A percentile compares a stretch with the other conserved stretches of the same genome.
phyloP scores from a whole-genome alignment of 2,113 vertebrate genomes.

The Bubo blakistoni region DNA sequence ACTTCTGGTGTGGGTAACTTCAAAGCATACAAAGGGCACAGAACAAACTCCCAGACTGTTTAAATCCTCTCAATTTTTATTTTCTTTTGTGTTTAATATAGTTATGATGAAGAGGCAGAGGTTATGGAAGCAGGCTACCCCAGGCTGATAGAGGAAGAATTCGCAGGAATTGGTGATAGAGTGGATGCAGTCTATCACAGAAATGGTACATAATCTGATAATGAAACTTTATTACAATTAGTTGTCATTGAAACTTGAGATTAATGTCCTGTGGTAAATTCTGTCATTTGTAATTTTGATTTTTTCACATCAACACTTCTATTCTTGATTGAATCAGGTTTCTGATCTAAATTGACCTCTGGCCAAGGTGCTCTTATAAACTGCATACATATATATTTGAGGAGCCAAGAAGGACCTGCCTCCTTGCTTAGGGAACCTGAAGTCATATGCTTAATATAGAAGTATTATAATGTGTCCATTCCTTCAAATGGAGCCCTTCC shows the following conservation, averaged over 20 bases:
- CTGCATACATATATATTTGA: not conserved
- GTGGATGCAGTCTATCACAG: slow-evolving; percentile 86
- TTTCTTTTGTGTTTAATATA: slow-evolving; percentile 53
- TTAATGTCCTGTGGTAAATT: not conserved
- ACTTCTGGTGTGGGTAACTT: not conserved
- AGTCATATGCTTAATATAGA: not conserved
- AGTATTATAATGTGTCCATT: not conserved
- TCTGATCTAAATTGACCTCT: not conserved
- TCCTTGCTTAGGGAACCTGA: not conserved
- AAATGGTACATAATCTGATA: slow-evolving; percentile 74
- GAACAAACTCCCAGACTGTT: not conserved
- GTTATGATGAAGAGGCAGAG: slow-evolving; percentile 81
- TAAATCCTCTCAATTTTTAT: not conserved
- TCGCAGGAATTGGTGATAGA: slow-evolving; percentile 86
- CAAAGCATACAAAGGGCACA: not conserved
- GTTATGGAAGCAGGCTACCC: slow-evolving; percentile 85
- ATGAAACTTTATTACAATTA: not conserved
- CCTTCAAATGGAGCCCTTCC: not conserved
- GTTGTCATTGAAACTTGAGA: not conserved
- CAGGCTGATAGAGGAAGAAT: slow-evolving; percentile 81
- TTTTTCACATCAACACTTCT: not conserved
- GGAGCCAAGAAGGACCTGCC: not conserved
- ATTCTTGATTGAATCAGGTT: not conserved
- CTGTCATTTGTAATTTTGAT: not conserved
- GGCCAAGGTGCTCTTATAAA: not conserved